A percentile compares a stretch with the other conserved stretches of the same genome.
Conservation (phyloP, 2,113 vertebrate species). For the Dissostichus mawsoni region DNA sequence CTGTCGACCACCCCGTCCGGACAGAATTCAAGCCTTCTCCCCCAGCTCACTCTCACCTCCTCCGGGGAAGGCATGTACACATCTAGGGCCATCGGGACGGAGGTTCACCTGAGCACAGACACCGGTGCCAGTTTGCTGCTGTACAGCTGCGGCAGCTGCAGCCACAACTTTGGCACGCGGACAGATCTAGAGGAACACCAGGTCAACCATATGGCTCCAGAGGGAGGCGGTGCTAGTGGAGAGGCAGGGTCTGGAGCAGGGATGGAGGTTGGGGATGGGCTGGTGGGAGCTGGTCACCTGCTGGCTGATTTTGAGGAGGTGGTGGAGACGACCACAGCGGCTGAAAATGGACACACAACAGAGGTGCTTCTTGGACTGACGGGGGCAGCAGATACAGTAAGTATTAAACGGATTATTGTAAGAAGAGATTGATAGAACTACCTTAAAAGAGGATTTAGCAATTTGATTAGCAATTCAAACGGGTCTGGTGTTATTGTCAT, state of each 20-base stretch:
- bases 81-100: conserved; percentile 72
- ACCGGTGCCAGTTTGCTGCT: conserved; percentile 81
- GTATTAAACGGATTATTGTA: conserved; percentile 9
- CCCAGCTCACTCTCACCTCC: conserved; percentile 75
- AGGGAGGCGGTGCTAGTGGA: conserved; percentile 38
- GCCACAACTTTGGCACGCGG: conserved; percentile 83
- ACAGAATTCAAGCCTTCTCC: conserved; percentile 68
- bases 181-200: conserved; percentile 87
- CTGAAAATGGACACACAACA: conserved; percentile 79
- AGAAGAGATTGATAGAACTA: not conserved
- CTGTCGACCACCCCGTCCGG: conserved; percentile 72
- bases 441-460: no score
- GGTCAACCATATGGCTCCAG: conserved; percentile 74
- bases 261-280: conserved; percentile 78
- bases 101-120: conserved; percentile 83
- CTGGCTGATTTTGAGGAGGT: conserved; percentile 87
- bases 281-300: conserved; percentile 83
- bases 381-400: conserved; percentile 69
- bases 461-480: no score
- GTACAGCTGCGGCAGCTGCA: conserved; percentile 87
- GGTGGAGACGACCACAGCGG: conserved; percentile 84
- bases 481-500: no score
- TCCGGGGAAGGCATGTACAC: conserved; percentile 55
- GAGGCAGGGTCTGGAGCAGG: conserved; percentile 54
- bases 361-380: conserved; percentile 81